Conservation (phyloP, 2,797 vertebrate species). For the Oophaga sylvatica region DNA sequence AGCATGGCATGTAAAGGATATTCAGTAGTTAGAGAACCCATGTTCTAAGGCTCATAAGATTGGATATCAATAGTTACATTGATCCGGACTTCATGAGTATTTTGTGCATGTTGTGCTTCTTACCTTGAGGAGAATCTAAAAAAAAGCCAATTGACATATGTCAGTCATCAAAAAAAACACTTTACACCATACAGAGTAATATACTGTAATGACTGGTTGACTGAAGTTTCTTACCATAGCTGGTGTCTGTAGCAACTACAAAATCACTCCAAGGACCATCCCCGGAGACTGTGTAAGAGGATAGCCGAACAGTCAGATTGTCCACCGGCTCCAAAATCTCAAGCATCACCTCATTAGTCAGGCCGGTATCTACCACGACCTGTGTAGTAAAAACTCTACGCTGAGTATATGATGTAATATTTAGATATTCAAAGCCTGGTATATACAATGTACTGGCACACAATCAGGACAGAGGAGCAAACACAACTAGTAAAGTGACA, state of each 20-base stretch:
- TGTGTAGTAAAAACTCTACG: slow-evolving; percentile 43
- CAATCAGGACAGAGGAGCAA: background rate
- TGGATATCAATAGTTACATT: background rate
- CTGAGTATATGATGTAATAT: background rate
- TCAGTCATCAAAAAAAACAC: background rate
- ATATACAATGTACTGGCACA: background rate
- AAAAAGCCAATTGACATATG: slow-evolving; percentile 48
- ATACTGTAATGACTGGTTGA: background rate
- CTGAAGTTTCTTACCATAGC: slow-evolving; percentile 21
- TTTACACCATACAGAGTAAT: no score
- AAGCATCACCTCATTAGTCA: slow-evolving; percentile 77
- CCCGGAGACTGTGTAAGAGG: slow-evolving; percentile 82
- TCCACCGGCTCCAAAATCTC: slow-evolving; percentile 76
- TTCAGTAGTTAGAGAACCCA: background rate
- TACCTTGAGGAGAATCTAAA: slow-evolving; percentile 68
- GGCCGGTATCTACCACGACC: slow-evolving; percentile 76
- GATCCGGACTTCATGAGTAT: background rate
- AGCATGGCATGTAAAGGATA: background rate
- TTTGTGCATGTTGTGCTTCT: slow-evolving; percentile 51
- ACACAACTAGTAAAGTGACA: background rate
- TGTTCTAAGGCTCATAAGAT: background rate
- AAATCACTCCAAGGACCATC: slow-evolving; percentile 83
- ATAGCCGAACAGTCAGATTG: slow-evolving; percentile 82
- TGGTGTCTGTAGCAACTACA: slow-evolving; percentile 71
- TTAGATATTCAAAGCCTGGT: background rate